Percentiles rank a stretch among this genome's conserved stretches.
Evolutionary conservation across 2,888 invertebrate genomes (phyloP).

Genomic region (Hololepta plana): DNA sequence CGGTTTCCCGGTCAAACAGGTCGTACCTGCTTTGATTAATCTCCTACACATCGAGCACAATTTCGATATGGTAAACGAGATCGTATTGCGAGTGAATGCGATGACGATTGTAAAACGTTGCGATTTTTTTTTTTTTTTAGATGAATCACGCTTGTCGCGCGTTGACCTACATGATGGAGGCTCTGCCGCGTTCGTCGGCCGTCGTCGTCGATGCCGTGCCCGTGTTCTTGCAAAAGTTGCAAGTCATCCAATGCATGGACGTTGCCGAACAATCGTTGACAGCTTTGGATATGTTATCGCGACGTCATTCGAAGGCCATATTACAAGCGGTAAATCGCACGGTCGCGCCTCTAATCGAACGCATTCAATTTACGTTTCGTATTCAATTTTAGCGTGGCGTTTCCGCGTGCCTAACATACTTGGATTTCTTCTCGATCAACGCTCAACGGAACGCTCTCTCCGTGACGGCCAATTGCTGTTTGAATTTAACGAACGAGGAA

Average conservation of each 20-base stretch:
- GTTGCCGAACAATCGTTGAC: conserved; percentile 97
- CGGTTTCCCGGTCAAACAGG: conserved; percentile 96
- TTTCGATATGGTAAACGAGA: conserved; percentile 85
- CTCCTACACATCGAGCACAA: conserved; percentile 94
- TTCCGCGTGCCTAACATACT: conserved; percentile 84
- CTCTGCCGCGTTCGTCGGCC: conserved; percentile 86
- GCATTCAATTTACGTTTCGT: no score
- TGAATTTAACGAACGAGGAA: conserved; percentile 83
- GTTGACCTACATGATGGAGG: conserved; percentile 98
- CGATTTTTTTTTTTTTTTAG: conserved; percentile 23
- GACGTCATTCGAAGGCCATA: conserved; percentile 92
- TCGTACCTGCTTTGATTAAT: conserved; percentile 85
- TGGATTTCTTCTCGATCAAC: conserved; percentile 97
- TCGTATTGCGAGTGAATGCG: neutral
- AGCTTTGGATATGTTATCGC: conserved; percentile 90
- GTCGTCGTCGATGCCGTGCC: conserved; percentile 96
- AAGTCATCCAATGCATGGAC: conserved; percentile 98
- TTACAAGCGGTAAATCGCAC: conserved; percentile 58
- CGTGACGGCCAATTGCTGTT: conserved; percentile 95
- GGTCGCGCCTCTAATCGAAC: neutral
- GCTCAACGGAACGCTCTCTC: conserved; percentile 93
- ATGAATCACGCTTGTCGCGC: conserved; percentile 99
- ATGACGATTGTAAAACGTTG: neutral
- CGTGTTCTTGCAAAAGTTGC: conserved; percentile 88
- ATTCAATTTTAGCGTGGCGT: conserved; percentile 84